These are phyloP conservation scores for Pterocles gutturalis DNA, from an alignment of 2,113 vertebrate genomes.

Conservation along the genomic window DNA sequence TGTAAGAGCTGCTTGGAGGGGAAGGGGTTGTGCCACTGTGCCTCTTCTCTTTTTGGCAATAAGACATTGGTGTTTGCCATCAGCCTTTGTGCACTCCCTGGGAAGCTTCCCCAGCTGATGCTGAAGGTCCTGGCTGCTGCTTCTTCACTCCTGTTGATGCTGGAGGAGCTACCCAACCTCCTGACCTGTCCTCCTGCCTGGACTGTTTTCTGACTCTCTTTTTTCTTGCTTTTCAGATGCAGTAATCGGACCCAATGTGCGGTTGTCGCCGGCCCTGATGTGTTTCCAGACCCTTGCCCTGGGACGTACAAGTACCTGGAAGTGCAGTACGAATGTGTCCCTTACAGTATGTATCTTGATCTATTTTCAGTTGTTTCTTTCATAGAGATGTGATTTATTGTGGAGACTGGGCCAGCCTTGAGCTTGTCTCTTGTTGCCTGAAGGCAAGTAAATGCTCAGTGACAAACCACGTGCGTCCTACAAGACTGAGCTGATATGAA, in stretches of 20 bases:
- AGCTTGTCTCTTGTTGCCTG: background rate
- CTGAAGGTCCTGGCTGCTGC: background rate
- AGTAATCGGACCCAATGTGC: constrained; percentile 97
- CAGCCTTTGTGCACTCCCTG: accelerated
- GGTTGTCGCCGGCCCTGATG: constrained; percentile 93
- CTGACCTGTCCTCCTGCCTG: background rate
- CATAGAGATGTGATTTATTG: background rate
- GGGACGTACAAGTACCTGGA: constrained; percentile 97
- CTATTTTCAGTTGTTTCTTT: background rate
- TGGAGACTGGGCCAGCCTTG: background rate
- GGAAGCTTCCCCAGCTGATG: background rate
- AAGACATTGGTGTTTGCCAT: background rate
- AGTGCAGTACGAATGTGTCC: constrained; percentile 97
- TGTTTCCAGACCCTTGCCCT: constrained; percentile 94
- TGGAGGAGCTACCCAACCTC: background rate
- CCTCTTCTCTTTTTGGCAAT: background rate
- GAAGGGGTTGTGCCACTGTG: background rate
- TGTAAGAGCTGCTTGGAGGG: background rate
- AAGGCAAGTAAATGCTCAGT: background rate
- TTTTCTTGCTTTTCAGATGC: constrained; percentile 83
- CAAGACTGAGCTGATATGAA: background rate
- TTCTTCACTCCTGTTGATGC: background rate
- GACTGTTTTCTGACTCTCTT: background rate
- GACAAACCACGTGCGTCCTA: background rate
- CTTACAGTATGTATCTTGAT: constrained; percentile 91